Evolutionary conservation across 1,140 invertebrate species (phyloP).

Genomic region (Trichogramma pretiosum): DNA sequence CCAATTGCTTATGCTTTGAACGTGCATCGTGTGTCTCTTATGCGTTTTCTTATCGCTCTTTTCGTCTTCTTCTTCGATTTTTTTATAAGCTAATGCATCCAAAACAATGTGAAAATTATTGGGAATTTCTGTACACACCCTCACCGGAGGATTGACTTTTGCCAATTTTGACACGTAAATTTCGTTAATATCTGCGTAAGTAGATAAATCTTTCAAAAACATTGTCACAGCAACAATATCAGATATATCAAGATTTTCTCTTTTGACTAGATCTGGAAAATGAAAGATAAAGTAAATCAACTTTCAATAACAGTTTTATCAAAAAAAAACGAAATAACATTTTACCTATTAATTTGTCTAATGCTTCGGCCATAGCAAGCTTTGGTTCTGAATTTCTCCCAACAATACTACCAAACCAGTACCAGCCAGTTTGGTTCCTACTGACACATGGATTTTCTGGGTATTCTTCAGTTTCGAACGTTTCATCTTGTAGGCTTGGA

Average conservation of each 20-base stretch:
- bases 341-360: conserved; percentile 72
- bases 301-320: neutral
- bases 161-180: conserved; percentile 66
- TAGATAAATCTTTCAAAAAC: conserved; percentile 72
- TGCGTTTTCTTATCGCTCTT: conserved; percentile 30
- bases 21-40: conserved; percentile 73
- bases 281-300: conserved; percentile 13
- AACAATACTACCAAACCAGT: conserved; percentile 69
- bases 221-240: conserved; percentile 73
- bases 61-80: conserved; percentile 25
- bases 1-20: conserved; percentile 92
- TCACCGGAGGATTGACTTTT: conserved; percentile 75
- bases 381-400: conserved; percentile 47
- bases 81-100: conserved; percentile 64
- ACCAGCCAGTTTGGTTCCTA: conserved; percentile 66
- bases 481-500: conserved; percentile 32
- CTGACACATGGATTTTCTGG: conserved; percentile 45
- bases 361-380: conserved; percentile 55
- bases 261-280: conserved; percentile 48
- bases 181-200: conserved; percentile 69
- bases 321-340: conserved; percentile 42
- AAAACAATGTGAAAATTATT: conserved; percentile 67
- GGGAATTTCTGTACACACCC: conserved; percentile 78
- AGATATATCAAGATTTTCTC: conserved; percentile 51
- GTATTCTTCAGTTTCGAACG: conserved; percentile 35